Base-by-base conservation (phyloP, 2,113 vertebrate genomes). In the Chrysochloris asiatica region DNA sequence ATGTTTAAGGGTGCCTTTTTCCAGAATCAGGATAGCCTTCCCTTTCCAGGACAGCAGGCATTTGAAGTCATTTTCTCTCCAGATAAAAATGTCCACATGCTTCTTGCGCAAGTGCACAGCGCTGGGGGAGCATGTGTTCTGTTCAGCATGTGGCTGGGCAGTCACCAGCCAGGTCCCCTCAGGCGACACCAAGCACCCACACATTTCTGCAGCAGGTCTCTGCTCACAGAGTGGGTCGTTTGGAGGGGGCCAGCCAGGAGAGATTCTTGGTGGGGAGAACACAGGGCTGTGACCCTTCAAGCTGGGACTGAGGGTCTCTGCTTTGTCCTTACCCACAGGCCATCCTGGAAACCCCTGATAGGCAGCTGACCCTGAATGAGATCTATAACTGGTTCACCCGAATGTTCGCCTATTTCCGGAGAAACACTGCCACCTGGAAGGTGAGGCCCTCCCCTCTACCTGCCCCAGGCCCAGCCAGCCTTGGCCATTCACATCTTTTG, bases 341-440 rank as follows among this genome's bases (percentile, higher is more conserved):
- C 97, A 99, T 99, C 97, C 98, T 99, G 97, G 99, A 99, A 98
- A 99, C 99, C 86, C 99, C 99, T 2, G 99, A 99, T 97, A 98
- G 99, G 98, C 99, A 99, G 98, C 98, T 99, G 98, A 99, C 99
- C 85, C 98, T 99, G 96, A 99, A 99, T 28, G 99, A 99, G 96
- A 99, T 99, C 97, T 99, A 99, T 96, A 99, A 99, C 98, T 99
- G 99, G 99, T 99, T 99, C 98, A 99, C 99, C 26, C 98, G 99
- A 97, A 99, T 99, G 98, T 99, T 99, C 69, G 99, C 99, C 96
- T 99, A 99, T 97, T 99, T 99, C 98, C 98, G 99, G 97, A 99
- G 99, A 98, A 99, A 99, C 98, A 99, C 99, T 9, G 99, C 99
- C 96, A 99, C 99, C 93, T 99, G 99, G 99, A 99, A 99, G 99